Percentiles rank a stretch among this genome's conserved stretches.
phyloP scores from a whole-genome alignment of 92 coral and sea anemone species.

The Ricordea florida region DNA sequence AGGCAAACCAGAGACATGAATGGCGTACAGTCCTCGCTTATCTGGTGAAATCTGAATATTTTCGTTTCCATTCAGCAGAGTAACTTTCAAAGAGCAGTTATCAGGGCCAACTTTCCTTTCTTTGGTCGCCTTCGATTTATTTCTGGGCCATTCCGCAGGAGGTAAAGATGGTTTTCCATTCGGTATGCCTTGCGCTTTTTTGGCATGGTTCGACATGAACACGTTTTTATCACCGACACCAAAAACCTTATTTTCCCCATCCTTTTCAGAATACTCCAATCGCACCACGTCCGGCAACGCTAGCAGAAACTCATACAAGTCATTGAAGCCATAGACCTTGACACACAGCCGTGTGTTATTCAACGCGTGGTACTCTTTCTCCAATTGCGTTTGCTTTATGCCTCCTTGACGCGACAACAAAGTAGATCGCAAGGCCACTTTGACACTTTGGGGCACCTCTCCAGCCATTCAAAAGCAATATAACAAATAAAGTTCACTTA shows the following conservation, averaged over 20 bases:
- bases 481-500: not conserved
- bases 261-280: slow-evolving; percentile 77
- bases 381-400: slow-evolving; percentile 64
- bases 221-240: slow-evolving; percentile 69
- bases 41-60: slow-evolving; percentile 26
- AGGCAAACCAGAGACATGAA: slow-evolving; percentile 65
- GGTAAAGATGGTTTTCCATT: slow-evolving; percentile 39
- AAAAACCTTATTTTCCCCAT: slow-evolving; percentile 79
- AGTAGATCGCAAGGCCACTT: slow-evolving; percentile 71
- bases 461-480: slow-evolving; percentile 50
- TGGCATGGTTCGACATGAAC: slow-evolving; percentile 83
- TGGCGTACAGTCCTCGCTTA: slow-evolving; percentile 47
- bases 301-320: slow-evolving; percentile 74
- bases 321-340: slow-evolving; percentile 73
- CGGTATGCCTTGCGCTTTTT: slow-evolving; percentile 67
- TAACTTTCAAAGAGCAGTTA: slow-evolving; percentile 33
- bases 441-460: slow-evolving; percentile 64
- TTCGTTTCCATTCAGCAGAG: slow-evolving; percentile 11
- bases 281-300: slow-evolving; percentile 93
- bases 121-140: slow-evolving; percentile 6
- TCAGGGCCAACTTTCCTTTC: slow-evolving; percentile 32
- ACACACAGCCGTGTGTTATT: slow-evolving; percentile 44
- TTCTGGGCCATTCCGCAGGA: slow-evolving; percentile 65
- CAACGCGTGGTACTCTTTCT: slow-evolving; percentile 59
- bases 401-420: slow-evolving; percentile 76